Evolutionary conservation across 2,797 vertebrate genomes (phyloP), one percentile per base, ranked within the genome.

Genomic region (Gallinago solitaria): DNA sequence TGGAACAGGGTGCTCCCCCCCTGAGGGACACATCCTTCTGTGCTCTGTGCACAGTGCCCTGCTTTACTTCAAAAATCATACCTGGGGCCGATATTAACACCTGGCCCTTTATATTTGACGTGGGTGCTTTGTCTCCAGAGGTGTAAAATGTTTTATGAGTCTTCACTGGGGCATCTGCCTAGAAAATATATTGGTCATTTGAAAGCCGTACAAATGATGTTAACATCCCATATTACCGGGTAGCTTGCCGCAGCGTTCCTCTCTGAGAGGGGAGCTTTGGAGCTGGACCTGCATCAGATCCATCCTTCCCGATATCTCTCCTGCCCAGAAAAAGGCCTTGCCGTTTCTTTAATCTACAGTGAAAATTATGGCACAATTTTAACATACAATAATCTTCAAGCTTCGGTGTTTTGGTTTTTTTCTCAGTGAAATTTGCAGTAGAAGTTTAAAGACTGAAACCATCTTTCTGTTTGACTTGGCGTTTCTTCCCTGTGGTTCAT

Each of bases 381-480:
- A 90, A 43, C 39, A 6, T 2, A 24, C 6, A 35, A 1, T 84
- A 65, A 89, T 90, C 60, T 56, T 68, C 17, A 56, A 65, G 53
- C 80, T 89, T 78, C 32, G 5, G 35, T 17, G 60, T 27, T 91
- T 75, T 30, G 0, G 7, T 37, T 43, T 84, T 94, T 48, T 67
- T 67, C 90, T 80, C 20, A 3, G 41, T 64, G 77, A 93, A 93
- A 67, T 76, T 61, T 2, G 0, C 63, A 39, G 64, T 7, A 27
- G 68, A 74, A 77, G 60, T 94, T 82, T 68, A 67, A 76, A 89
- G 71, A 43, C 88, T 77, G 68, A 92, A 68, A 11, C 86, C 19
- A 15, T 83, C 71, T 33, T 80, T 92, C 53, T 95, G 81, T 95
- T 95, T 92, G 73, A 16, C 85, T 93, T 96, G 95, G 96, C 94